Base-by-base conservation (phyloP, 2,888 invertebrate genomes). In the Perithous albicinctus region DNA sequence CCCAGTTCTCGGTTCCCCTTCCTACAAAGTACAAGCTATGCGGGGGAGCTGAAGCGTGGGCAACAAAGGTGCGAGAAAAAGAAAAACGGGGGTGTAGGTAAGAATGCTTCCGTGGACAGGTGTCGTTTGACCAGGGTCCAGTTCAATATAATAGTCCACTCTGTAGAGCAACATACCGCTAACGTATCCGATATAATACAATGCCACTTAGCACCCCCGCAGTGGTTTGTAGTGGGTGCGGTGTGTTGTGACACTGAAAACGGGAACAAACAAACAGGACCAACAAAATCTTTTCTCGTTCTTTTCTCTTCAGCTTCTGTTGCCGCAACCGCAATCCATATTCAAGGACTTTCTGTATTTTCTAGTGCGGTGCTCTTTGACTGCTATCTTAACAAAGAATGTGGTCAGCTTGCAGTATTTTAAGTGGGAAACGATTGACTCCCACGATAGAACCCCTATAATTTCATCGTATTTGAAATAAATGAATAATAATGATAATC, bases 181-280 rank as follows among this genome's bases (percentile, higher is more conserved):
- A 46, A 35, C n/a, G 18, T 51, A 23, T 76, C 23, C 67, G 26
- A 43, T 67, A 74, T 78, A 85, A 87, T 85, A 86, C 86, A 88
- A 88, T 85, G 78, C 87, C 88, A 89, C 87, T 91, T 88, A 89
- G 88, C 88, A 88, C 88, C 90, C n/a, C 91, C 76, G 89, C 87
- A 84, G 89, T 83, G 89, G 85, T 80, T 84, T 86, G 86, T 88
- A 90, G 91, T 89, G 88, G 91, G 89, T 88, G 81, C 73, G 78
- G 90, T 80, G 64, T 91, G 89, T 91, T 91, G 89, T 91, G 90
- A 91, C 90, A 89, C 86, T 83, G 80, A 85, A n/a, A 86, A 87
- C 86, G 84, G 88, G 87, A 88, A 88, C 89, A 90, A 90, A 90
- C 88, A 90, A 91, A 91, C 88, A 90, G 76, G 15, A 48, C 48